Percentiles rank a stretch among this genome's conserved stretches.
phyloP scores from a whole-genome alignment of 2,113 vertebrate species.

The Scalopus aquaticus region DNA sequence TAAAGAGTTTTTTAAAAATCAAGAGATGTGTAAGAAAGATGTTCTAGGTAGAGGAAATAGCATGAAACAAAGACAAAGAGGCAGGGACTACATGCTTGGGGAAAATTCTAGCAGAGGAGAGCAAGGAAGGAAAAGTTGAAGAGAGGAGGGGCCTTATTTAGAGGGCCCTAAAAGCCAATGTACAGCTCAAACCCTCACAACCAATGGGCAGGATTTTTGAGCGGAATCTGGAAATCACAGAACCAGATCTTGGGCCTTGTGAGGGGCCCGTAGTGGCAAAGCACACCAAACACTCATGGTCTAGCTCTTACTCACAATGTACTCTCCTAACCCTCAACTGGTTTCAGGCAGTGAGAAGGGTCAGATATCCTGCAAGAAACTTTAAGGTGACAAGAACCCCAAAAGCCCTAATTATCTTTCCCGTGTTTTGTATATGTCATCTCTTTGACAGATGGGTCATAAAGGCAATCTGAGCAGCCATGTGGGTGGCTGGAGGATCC shows the following conservation, averaged over 20 bases:
- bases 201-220: not conserved
- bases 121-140: not conserved
- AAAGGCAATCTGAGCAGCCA: not conserved
- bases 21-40: not conserved
- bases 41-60: not conserved
- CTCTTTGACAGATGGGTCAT: not conserved
- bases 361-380: no score
- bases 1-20: not conserved
- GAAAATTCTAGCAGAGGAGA: not conserved
- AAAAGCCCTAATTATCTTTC: not conserved
- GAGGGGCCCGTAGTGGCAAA: not conserved
- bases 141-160: not conserved
- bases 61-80: not conserved
- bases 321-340: not conserved
- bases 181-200: not conserved
- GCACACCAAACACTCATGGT: rapidly evolving
- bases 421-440: not conserved
- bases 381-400: no score
- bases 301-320: rapidly evolving
- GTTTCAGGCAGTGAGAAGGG: not conserved
- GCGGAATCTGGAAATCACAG: not conserved
- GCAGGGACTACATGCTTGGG: not conserved
- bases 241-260: not conserved
- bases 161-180: not conserved
- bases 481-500: no score